Evolutionary conservation across 2,888 invertebrate genomes (phyloP), one percentile per base, ranked within the genome.

Genomic region (Opisthograptis luteolata): DNA sequence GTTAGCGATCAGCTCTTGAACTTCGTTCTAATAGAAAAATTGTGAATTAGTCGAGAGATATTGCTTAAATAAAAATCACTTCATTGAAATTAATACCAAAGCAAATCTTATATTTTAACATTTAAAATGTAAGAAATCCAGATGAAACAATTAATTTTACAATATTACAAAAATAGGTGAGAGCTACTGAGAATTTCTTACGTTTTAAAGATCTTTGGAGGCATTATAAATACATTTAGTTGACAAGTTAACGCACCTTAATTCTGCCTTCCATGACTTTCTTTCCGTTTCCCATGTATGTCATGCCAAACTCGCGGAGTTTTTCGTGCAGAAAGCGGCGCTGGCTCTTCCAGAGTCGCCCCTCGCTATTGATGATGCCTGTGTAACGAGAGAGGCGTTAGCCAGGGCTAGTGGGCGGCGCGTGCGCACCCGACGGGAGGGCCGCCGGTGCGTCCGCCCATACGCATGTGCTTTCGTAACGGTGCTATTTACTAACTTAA

Each of bases 341-440:
- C 79, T 98, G 97, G 69, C 95, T 96, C 81, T 96, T 97, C 98
- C 98, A 98, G 68, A 97, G 89, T 62, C 94, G 94, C 55, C 97
- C 97, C 63, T 96, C 96, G 67, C 96, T 95, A 83, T 98, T 97
- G 74, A 97, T 94, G 66, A 98, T 95, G 66, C 98, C 98, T 97
- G 92, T 37, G 84, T 75, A 40, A 72, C 60, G 71, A 79, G 68
- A 76, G 68, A 77, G 79, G 79, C 70, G 77, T 72, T 74, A 75
- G 62, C 62, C 58, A 68, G 67, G 69, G 68, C 60, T 74, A 65
- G 81, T 81, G 82, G 84, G 87, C 81, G 85, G 82, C 63, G 76
- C 76, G 59, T 41, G 67, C 72, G 66, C 68, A 66, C 52, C 47
- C 59, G 64, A 66, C 71, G 74, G 71, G 74, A 68, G 72, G 76